Percentiles rank a stretch among this genome's conserved stretches.
These are phyloP conservation scores for Caiman crocodilus DNA, from an alignment of 2,797 vertebrate genomes.

Conservation along the genomic window DNA sequence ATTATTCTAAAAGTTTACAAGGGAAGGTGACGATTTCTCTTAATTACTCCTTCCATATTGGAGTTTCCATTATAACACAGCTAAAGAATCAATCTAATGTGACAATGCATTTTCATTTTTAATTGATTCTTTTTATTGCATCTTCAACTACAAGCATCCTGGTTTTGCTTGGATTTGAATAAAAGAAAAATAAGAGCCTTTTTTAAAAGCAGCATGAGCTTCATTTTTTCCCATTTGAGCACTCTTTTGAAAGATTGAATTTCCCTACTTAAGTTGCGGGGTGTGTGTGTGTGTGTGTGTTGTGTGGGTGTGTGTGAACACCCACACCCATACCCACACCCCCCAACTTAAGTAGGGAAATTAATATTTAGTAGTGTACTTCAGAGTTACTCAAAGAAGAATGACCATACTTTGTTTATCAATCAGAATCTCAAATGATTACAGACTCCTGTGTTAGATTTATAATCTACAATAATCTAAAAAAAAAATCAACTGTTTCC, in stretches of 20 bases:
- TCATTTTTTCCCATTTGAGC: not conserved
- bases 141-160: not conserved
- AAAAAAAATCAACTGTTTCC: not conserved
- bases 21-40: slow-evolving; percentile 65
- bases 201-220: not conserved
- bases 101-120: not conserved
- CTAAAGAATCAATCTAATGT: not conserved
- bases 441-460: slow-evolving; percentile 60
- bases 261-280: no score
- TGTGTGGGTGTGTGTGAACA: no score
- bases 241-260: not conserved
- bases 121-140: not conserved
- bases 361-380: slow-evolving; percentile 55
- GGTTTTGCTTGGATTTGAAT: not conserved
- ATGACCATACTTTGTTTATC: not conserved
- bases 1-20: not conserved
- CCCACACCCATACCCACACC: no score
- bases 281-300: no score
- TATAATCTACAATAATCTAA: slow-evolving; percentile 39
- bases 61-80: not conserved
- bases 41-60: slow-evolving; percentile 32
- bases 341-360: slow-evolving; percentile 34
- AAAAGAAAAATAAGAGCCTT: no score
- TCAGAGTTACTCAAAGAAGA: slow-evolving; percentile 63
- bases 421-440: slow-evolving; percentile 25